A percentile compares a stretch with the other conserved stretches of the same genome.
phyloP scores from a whole-genome alignment of 1,140 invertebrate species.

The Odontomachus brunneus region DNA sequence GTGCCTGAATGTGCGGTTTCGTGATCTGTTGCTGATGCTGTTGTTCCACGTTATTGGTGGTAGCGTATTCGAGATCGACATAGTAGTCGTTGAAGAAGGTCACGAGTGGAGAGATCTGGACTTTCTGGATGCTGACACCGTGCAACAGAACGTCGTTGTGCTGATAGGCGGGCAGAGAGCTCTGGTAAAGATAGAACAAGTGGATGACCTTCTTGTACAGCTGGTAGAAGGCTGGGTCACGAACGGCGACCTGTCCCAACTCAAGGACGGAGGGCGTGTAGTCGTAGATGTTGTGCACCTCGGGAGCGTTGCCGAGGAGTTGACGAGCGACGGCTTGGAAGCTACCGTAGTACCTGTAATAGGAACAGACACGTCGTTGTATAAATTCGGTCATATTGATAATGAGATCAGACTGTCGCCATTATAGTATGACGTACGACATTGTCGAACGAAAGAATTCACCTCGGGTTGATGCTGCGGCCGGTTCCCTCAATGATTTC shows the following conservation, averaged over 20 bases:
- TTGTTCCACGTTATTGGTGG: neutral
- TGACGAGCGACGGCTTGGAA: constrained; percentile 86
- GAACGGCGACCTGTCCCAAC: constrained; percentile 82
- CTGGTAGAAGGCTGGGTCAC: constrained; percentile 86
- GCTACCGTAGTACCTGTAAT: constrained; percentile 85
- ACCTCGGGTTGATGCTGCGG: constrained; percentile 83
- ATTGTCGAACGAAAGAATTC: neutral
- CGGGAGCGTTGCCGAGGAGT: constrained; percentile 85
- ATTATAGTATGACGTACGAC: neutral
- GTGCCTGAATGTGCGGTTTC: neutral
- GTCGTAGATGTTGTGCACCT: constrained; percentile 79
- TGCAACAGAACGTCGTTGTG: constrained; percentile 88
- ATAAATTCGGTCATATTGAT: neutral
- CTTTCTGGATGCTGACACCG: constrained; percentile 88
- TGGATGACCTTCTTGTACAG: constrained; percentile 84
- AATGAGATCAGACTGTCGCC: neutral
- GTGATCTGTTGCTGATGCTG: neutral
- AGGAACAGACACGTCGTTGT: neutral
- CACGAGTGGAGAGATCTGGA: constrained; percentile 87
- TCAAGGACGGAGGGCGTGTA: constrained; percentile 84
- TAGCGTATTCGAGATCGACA: constrained; percentile 85
- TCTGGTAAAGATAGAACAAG: constrained; percentile 86
- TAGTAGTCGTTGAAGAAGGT: constrained; percentile 88
- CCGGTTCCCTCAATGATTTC: constrained; percentile 84
- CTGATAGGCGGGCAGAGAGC: constrained; percentile 87